A percentile compares a stretch with the other conserved stretches of the same genome.
These are phyloP conservation scores for Cheilosia soror DNA, from an alignment of 2,888 invertebrate species.

Conservation along the genomic window DNA sequence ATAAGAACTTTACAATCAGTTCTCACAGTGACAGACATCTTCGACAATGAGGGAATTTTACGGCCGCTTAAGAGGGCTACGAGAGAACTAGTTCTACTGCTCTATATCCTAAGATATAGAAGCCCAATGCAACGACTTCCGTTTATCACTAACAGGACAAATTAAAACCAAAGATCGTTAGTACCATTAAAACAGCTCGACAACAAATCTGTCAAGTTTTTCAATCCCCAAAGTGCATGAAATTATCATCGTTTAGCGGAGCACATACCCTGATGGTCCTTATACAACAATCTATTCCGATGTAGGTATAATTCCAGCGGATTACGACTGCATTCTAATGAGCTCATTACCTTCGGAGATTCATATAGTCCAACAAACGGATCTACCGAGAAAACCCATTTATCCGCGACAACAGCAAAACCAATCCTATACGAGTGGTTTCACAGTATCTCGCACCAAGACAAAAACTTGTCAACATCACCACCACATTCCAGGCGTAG, in stretches of 20 bases:
- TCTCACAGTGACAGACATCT: no score
- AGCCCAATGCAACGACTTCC: no score
- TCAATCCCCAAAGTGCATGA: constrained; percentile 57
- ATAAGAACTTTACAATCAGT: no score
- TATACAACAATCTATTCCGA: constrained; percentile 46
- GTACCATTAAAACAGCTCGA: no score
- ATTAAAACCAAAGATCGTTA: no score
- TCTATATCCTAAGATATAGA: no score
- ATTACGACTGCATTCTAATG: constrained; percentile 66
- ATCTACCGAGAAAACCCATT: constrained; percentile 22
- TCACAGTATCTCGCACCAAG: constrained; percentile 51
- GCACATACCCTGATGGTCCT: not conserved
- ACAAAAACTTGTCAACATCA: constrained; percentile 74
- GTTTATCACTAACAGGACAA: no score
- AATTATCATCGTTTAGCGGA: constrained; percentile 41
- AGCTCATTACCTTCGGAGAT: constrained; percentile 56
- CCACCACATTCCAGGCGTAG: constrained; percentile 67
- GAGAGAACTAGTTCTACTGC: no score
- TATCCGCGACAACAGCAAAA: constrained; percentile 21
- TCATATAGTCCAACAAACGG: constrained; percentile 18
- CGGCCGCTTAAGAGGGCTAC: no score
- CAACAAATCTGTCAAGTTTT: not conserved
- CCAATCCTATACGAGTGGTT: constrained; percentile 28
- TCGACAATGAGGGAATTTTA: no score
- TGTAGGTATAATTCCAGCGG: constrained; percentile 40